phyloP scores from a whole-genome alignment of 2,113 vertebrate genomes.

The Empidonax alnorum region DNA sequence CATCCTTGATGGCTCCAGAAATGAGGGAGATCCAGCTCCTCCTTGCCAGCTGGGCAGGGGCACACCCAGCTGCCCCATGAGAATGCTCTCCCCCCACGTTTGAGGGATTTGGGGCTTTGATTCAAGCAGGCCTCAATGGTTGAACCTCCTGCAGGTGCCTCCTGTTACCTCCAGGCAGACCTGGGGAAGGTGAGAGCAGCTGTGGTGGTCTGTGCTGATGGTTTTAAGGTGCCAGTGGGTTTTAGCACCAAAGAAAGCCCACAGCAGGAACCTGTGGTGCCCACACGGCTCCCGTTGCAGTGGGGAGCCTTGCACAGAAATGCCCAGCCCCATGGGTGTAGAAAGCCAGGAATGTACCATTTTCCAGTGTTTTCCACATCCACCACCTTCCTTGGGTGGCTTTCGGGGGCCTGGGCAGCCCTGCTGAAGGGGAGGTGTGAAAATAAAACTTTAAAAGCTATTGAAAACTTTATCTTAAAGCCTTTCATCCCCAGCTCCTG shows the following conservation, averaged over 20 bases:
- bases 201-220: not conserved
- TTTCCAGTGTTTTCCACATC: not conserved
- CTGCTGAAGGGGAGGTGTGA: not conserved
- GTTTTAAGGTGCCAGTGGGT: not conserved
- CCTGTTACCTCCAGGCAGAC: not conserved
- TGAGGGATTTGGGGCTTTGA: not conserved
- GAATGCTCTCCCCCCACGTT: not conserved
- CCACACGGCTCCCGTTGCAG: accelerated
- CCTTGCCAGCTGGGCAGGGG: accelerated
- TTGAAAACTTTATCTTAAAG: not conserved
- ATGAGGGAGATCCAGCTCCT: accelerated
- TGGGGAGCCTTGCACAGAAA: accelerated
- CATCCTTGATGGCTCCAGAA: not conserved
- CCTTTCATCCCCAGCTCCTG: not conserved
- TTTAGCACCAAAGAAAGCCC: not conserved
- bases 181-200: not conserved
- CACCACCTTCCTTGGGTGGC: accelerated
- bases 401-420: not conserved
- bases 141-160: not conserved
- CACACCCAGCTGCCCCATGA: accelerated
- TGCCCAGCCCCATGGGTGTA: accelerated
- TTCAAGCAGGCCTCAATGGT: accelerated
- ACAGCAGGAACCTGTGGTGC: accelerated
- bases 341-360: not conserved
- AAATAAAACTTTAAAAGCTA: not conserved